Base-by-base conservation (phyloP, 2,113 vertebrate genomes). In the Ptilonorhynchus violaceus region DNA sequence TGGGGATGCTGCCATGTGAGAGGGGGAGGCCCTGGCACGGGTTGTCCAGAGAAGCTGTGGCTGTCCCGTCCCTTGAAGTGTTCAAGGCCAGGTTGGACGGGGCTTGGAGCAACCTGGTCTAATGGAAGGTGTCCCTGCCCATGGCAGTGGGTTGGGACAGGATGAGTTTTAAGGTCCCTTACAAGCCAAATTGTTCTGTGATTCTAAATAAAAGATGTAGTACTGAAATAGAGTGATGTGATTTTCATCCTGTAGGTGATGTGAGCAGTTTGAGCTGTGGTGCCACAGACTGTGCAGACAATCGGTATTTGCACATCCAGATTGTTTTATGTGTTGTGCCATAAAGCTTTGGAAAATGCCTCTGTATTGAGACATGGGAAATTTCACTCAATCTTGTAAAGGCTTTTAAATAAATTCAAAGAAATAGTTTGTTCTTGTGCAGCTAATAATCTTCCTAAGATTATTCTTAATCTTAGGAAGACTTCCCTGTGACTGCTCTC, bases 381-480 rank as follows among this genome's bases (percentile, higher is more conserved):
- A 53, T 69, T 37, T 37, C 14, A 27, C 60, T 88, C 24, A 73
- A 8, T 35, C 3, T 84, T 91, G 55, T 67, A 88, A 95, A 90
- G 63, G 37, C 60, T 75, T 81, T 86, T 72, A 55, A 96, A 90
- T 93, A 92, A 93, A 92, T 84, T 58, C 28, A 59, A 73, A 92
- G 2, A 92, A 88, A 58, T 37, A 77, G 63, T 70, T 91, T 23
- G 66, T 77, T 37, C 28, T 67, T 63, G 42, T 95, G 85, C 44
- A 91, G 68, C n/a, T 89, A n/a, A n/a, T n/a, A n/a, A n/a, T n/a
- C n/a, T n/a, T n/a, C n/a, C n/a, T n/a, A n/a, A n/a, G n/a, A n/a
- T n/a, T n/a, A 52, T 94, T 92, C 37, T 82, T 88, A 37, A 53
- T 50, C 17, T 31, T 42, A 28, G 42, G 18, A 66, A 78, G 33